These are phyloP conservation scores for Noctua comes DNA, from an alignment of 2,888 invertebrate genomes.

Conservation along the genomic window DNA sequence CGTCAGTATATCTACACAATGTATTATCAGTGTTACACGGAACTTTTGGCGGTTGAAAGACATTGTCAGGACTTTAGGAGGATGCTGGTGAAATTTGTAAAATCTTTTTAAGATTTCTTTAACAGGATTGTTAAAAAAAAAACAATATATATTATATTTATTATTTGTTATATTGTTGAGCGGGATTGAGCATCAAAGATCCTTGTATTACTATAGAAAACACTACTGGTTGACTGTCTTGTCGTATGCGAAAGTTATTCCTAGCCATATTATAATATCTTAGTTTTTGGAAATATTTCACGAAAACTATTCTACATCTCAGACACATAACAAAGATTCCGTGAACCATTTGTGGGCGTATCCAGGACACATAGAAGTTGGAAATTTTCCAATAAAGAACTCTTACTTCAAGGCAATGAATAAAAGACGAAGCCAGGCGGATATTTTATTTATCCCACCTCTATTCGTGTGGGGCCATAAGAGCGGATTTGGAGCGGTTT, in stretches of 20 bases:
- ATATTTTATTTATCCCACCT: conserved; percentile 64
- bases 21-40: not conserved
- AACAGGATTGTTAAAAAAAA: too few species aligned
- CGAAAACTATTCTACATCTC: not conserved
- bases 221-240: not conserved
- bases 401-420: conserved; percentile 57
- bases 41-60: not conserved
- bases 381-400: conserved; percentile 64
- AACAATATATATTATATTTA: too few species aligned
- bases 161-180: too few species aligned
- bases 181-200: not conserved
- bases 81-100: not conserved
- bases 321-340: conserved; percentile 14
- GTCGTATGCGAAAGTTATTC: not conserved
- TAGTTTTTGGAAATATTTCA: not conserved
- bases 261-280: not conserved
- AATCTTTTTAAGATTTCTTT: not conserved
- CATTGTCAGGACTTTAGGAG: not conserved
- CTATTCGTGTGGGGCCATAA: conserved; percentile 52
- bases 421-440: conserved; percentile 57
- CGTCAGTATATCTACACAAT: not conserved
- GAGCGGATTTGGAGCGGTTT: conserved; percentile 41
- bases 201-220: not conserved
- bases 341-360: conserved; percentile 32
- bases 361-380: conserved; percentile 33